Evolutionary conservation across 2,888 invertebrate species (phyloP).

Genomic region (Hermaeophaga mercurialis): DNA sequence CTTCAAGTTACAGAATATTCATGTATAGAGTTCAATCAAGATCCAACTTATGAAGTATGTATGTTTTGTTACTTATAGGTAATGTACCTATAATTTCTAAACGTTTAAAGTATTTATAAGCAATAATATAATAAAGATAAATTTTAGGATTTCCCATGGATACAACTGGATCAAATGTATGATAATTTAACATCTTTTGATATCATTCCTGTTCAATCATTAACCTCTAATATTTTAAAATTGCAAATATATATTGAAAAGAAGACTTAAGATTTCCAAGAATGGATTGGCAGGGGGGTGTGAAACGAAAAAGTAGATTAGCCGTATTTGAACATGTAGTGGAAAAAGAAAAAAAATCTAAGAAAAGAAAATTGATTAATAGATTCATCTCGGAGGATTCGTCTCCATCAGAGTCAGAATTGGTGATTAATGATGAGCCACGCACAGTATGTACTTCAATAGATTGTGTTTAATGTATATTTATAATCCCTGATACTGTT

Average conservation of each 20-base stretch:
- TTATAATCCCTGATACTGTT: no score
- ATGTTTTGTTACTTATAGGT: no score
- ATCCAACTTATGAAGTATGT: slow-evolving; percentile 58
- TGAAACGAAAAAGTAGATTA: slow-evolving; percentile 44
- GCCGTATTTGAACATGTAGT: slow-evolving; percentile 53
- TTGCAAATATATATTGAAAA: slow-evolving; percentile 54
- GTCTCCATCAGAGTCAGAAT: slow-evolving; percentile 47
- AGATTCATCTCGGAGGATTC: slow-evolving; percentile 39
- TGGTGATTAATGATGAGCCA: slow-evolving; percentile 50
- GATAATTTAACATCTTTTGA: slow-evolving; percentile 45
- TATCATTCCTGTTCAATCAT: slow-evolving; percentile 58
- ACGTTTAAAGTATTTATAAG: no score
- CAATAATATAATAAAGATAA: no score
- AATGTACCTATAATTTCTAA: no score
- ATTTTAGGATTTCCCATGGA: slow-evolving; percentile 60
- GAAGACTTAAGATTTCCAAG: slow-evolving; percentile 18
- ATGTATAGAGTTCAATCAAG: slow-evolving; percentile 61
- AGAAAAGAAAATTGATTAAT: slow-evolving; percentile 34
- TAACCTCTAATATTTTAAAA: slow-evolving; percentile 55
- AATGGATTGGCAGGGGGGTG: slow-evolving; percentile 35
- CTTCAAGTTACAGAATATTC: slow-evolving; percentile 66
- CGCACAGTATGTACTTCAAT: no score
- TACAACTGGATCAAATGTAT: slow-evolving; percentile 50
- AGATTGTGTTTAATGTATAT: no score
- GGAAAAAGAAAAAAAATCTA: slow-evolving; percentile 42